Evolutionary conservation across 92 coral and sea anemone species (phyloP), one percentile per base, ranked within the genome.

Genomic region (Epizoanthus stellaris): DNA sequence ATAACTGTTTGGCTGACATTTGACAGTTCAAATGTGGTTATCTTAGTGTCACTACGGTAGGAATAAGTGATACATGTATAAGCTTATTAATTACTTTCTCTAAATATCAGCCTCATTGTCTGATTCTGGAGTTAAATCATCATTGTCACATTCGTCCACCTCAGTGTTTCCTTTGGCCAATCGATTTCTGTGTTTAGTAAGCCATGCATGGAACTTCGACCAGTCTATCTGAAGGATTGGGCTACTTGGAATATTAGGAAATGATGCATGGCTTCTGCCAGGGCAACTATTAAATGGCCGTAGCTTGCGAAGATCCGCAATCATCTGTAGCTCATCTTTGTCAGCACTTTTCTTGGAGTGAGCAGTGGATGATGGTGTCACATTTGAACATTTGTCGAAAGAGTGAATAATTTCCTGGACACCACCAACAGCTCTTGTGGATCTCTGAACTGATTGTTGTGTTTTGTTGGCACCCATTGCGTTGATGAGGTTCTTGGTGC

Each of bases 391-490:
- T 56, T 42, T 52, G 73, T 82, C 79, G 52, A 68, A 82, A 10
- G 86, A 82, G 53, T 82, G 86, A 25, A 75, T 60, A 69, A 49
- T 53, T 16, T 75, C 58, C 21, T 81, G 77, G 53, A 81, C 86
- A 47, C 86, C 86, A 49, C 86, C 47, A n/a, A 52, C 76, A 20
- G 86, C 70, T 14, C 86, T 81, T 49, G 76, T 67, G 20, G 76
- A 47, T 65, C 86, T 81, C 16, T 52, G 86, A 15, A 81, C 86
- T 53, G 86, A 73, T 54, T 49, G 40, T 75, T 81, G 63, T 34
- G 86, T 81, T 52, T 81, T 81, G 30, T 81, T 81, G 3, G 86
- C 76, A 64, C 86, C 76, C 86, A 81, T 81, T 42, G 53, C 76
- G 63, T 81, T 81, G 20, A 67, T 67, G 49, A 67, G 86, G 21